phyloP scores from a whole-genome alignment of 2,113 vertebrate genomes.

The Myanophis thanlyinensis region DNA sequence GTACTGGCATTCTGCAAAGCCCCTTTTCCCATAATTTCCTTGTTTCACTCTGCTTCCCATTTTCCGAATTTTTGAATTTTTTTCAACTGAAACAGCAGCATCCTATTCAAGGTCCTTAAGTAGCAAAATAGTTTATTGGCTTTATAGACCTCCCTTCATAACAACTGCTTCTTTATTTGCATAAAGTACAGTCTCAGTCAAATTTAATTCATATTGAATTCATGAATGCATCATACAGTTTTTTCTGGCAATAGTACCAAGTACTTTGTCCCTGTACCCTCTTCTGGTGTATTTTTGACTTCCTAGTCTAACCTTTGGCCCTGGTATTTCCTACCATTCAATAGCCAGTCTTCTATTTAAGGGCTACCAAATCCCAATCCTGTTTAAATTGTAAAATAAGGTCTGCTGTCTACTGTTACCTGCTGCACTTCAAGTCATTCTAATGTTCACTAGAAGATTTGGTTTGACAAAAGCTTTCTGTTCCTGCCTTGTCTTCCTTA shows the following conservation, averaged over 20 bases:
- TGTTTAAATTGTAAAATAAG: not conserved
- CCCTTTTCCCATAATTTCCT: not conserved
- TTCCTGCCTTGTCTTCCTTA: not conserved
- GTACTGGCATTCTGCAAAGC: not conserved
- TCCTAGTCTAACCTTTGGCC: not conserved
- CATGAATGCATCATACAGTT: not conserved
- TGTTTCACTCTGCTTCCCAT: not conserved
- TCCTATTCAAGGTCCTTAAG: not conserved
- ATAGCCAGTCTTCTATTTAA: not conserved
- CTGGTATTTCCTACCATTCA: not conserved
- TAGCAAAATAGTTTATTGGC: not conserved
- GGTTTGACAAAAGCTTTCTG: not conserved
- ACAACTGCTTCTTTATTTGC: not conserved
- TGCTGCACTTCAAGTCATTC: not conserved
- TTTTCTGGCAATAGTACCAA: not conserved
- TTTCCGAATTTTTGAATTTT: no score
- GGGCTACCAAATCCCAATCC: not conserved
- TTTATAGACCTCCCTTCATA: not conserved
- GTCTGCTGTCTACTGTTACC: not conserved
- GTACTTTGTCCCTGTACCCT: not conserved
- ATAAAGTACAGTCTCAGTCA: not conserved
- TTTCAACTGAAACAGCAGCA: not conserved
- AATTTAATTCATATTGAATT: not conserved
- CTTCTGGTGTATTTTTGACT: not conserved
- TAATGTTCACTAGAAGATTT: not conserved